Evolutionary conservation across 2,113 vertebrate genomes (phyloP).

Genomic region (Mesitornis unicolor): DNA sequence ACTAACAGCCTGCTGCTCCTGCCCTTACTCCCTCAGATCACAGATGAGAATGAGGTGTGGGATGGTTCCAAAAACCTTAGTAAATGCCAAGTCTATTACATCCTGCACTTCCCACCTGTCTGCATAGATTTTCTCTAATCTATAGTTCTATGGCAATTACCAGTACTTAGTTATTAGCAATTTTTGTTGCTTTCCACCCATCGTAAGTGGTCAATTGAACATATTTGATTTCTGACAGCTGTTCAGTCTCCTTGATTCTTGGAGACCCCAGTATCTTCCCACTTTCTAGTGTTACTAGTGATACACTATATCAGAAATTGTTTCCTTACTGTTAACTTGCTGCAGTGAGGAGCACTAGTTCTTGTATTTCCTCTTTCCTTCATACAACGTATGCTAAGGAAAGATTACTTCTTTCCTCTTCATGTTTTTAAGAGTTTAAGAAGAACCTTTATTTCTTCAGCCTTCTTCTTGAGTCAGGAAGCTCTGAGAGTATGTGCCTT

Average conservation of each 20-base stretch:
- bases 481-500: neutral
- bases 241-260: neutral
- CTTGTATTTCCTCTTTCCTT: neutral
- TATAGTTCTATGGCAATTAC: neutral
- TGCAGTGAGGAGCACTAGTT: neutral
- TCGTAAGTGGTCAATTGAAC: neutral
- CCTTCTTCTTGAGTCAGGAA: neutral
- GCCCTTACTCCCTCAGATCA: neutral
- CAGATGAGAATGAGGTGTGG: neutral
- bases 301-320: neutral
- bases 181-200: neutral
- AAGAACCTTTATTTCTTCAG: neutral
- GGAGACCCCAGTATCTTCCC: neutral
- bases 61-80: neutral
- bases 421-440: neutral
- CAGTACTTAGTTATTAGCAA: neutral
- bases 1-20: neutral
- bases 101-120: neutral
- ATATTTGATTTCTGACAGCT: neutral
- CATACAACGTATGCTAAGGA: neutral
- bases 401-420: neutral
- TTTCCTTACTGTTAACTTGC: neutral
- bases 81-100: neutral
- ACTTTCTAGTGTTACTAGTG: neutral
- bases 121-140: neutral